A percentile compares a stretch with the other conserved stretches of the same genome.
Conservation (phyloP, 2,113 vertebrate genomes). For the Pipra filicauda region DNA sequence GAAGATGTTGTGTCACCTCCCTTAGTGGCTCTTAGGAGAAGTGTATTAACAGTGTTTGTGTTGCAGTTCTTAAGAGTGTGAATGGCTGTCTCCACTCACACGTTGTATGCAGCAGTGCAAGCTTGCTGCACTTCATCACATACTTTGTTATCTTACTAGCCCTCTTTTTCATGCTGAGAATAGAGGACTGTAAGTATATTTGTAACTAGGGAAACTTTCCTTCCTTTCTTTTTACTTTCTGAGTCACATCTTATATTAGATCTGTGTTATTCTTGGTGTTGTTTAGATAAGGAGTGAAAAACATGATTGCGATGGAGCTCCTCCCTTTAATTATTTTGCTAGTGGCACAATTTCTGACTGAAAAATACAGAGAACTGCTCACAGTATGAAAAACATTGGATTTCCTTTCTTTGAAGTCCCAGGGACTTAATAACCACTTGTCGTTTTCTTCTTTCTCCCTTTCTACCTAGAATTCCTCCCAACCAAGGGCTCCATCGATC, state of each 20-base stretch:
- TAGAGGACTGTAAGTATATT: background rate
- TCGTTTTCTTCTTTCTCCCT: background rate
- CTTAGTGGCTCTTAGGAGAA: background rate
- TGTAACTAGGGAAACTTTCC: background rate
- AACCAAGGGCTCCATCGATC: fast-evolving
- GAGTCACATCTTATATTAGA: background rate
- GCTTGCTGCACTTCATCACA: conserved; percentile 4
- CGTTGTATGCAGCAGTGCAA: background rate
- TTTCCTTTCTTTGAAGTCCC: background rate
- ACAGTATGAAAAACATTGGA: background rate
- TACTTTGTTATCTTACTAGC: background rate
- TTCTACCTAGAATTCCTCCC: background rate
- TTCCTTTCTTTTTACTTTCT: background rate
- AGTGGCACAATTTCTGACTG: background rate
- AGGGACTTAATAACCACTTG: background rate
- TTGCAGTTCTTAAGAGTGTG: background rate
- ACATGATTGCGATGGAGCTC: background rate
- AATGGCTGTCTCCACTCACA: background rate
- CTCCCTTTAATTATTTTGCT: background rate
- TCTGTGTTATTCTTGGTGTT: background rate
- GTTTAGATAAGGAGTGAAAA: background rate
- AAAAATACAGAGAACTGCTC: background rate
- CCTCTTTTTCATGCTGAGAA: background rate
- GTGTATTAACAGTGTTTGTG: background rate
- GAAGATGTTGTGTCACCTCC: background rate